Base-by-base conservation (phyloP, 1,140 invertebrate species). In the Pseudomyrmex cubaensis region DNA sequence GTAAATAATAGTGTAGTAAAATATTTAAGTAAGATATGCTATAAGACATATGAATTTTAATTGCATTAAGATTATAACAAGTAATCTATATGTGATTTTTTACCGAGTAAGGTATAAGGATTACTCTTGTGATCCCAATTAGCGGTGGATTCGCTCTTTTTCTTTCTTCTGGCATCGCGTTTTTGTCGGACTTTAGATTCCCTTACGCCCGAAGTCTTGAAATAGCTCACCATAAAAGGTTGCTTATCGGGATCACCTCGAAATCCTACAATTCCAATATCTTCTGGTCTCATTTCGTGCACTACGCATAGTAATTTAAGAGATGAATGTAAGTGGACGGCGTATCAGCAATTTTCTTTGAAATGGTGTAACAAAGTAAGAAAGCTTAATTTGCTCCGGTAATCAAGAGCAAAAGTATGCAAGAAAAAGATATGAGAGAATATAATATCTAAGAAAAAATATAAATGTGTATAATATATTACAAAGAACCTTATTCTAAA, bases 151-250 rank as follows among this genome's bases (percentile, higher is more conserved):
- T 93, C 92, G 25, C 92, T 94, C 82, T 94, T 94, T 86, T 94
- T 94, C 89, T 95, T 95, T 80, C 95, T 95, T 59, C 95, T 95
- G 48, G 94, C 90, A 12, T 94, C 93, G 92, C 95, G 91, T 90
- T 95, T 94, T 84, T 92, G 92, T 67, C 93, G 89, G 52, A 92
- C 85, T 85, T 94, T 94, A 82, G 93, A 87, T 80, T 95, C 94
- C 90, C 96, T 86, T 91, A 90, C 92, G 15, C 95, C 95, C 4
- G 94, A 94, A 56, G 95, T 96, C 91, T 97, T 97, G 86, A 98
- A 96, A 92, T 98, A 98, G 1, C 97, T 97, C 7, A 98, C 97
- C 95, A 98, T 96, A 93, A 98, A 98, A 0, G 98, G 98, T 91
- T 98, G 97, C 86, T 97, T 97, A 83, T 98, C 97, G 87, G 97